Evolutionary conservation across 2,888 invertebrate genomes (phyloP).

Genomic region (Operophtera brumata): DNA sequence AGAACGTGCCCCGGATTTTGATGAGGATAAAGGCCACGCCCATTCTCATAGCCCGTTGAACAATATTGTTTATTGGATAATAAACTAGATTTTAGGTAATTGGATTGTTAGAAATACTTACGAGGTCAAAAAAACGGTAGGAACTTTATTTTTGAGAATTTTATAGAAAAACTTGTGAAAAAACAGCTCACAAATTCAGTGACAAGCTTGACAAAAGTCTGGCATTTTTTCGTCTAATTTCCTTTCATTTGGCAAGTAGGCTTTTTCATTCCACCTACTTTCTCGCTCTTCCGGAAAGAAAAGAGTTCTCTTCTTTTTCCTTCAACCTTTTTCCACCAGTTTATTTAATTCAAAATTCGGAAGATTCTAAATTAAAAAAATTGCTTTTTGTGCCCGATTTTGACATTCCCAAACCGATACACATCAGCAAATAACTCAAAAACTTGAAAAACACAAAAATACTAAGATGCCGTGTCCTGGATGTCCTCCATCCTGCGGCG

Average conservation of each 20-base stretch:
- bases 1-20: too few species aligned
- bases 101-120: not conserved
- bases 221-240: not conserved
- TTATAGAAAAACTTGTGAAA: conserved; percentile 16
- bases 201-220: conserved; percentile 1
- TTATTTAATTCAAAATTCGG: too few species aligned
- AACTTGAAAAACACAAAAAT: conserved; percentile 1
- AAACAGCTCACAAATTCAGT: conserved; percentile 16
- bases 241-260: too few species aligned
- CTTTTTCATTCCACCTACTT: too few species aligned
- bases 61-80: too few species aligned
- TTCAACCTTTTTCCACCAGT: too few species aligned
- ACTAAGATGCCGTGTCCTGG: not conserved
- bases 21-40: too few species aligned
- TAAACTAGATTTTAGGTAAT: not conserved
- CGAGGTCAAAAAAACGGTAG: not conserved
- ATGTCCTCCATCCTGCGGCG: conserved; percentile 24
- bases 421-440: not conserved
- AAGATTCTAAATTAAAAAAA: too few species aligned
- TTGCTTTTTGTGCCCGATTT: too few species aligned
- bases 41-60: too few species aligned
- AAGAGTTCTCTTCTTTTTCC: not conserved
- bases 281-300: not conserved
- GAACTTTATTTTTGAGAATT: conserved; percentile 19
- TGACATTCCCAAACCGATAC: too few species aligned